Evolutionary conservation across 2,113 vertebrate species (phyloP).

Genomic region (Menura novaehollandiae): DNA sequence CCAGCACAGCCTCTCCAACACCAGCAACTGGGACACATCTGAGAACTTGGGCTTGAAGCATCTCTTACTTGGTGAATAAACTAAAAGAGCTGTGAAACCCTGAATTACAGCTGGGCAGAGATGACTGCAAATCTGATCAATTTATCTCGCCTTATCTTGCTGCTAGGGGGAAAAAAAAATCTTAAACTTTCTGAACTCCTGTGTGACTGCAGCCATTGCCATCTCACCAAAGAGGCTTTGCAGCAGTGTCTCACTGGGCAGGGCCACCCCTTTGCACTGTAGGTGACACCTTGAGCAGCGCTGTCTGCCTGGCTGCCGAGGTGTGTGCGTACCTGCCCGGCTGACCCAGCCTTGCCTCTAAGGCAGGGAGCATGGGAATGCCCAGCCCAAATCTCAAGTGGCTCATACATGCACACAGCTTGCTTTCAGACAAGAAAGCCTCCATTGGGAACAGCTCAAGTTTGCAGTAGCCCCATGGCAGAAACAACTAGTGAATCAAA

Average conservation of each 20-base stretch:
- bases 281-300: accelerated
- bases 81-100: not conserved
- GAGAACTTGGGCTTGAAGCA: not conserved
- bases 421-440: not conserved
- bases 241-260: not conserved
- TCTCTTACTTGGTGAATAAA: not conserved
- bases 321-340: accelerated
- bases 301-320: accelerated
- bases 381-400: accelerated
- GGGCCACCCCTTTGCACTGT: not conserved
- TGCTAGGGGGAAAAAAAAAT: accelerated
- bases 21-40: not conserved
- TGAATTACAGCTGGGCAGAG: not conserved
- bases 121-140: not conserved
- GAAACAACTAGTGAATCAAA: not conserved
- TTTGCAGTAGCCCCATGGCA: not conserved
- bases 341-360: not conserved
- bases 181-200: not conserved
- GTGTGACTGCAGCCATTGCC: not conserved
- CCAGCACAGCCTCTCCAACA: not conserved
- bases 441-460: not conserved
- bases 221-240: accelerated
- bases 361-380: accelerated
- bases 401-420: accelerated
- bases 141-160: not conserved